These are phyloP conservation scores for Nettapus auritus DNA, from an alignment of 2,113 vertebrate genomes.

Conservation along the genomic window DNA sequence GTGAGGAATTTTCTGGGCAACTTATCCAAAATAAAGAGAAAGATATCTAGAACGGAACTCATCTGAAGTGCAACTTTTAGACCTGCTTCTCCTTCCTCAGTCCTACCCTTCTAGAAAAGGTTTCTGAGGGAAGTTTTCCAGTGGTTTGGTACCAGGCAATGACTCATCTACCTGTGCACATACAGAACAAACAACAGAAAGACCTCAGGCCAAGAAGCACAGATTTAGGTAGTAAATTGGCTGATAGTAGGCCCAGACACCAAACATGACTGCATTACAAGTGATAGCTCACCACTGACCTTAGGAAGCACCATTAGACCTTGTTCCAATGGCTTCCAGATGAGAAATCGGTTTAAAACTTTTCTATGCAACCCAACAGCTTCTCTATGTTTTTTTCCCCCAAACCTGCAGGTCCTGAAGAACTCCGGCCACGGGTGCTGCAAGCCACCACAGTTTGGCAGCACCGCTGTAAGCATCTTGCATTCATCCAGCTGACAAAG, in stretches of 20 bases:
- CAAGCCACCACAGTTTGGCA: neutral
- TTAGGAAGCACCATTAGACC: neutral
- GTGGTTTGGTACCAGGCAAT: neutral
- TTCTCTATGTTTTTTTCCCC: neutral
- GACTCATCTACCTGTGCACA: neutral
- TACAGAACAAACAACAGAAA: neutral
- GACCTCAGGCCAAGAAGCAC: neutral
- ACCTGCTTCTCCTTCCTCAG: neutral
- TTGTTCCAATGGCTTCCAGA: neutral
- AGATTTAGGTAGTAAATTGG: neutral
- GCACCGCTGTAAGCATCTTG: neutral
- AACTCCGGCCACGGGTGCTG: neutral
- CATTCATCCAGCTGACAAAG: neutral
- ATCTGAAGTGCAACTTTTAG: neutral
- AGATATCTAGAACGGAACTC: neutral
- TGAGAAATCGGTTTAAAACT: neutral
- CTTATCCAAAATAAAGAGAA: neutral
- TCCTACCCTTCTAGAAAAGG: neutral
- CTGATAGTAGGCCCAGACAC: neutral
- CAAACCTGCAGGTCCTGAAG: neutral
- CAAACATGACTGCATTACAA: neutral
- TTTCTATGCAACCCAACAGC: neutral
- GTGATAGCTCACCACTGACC: neutral
- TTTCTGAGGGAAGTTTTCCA: neutral
- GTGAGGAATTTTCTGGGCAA: neutral